Percentiles rank a stretch among this genome's conserved stretches.
phyloP scores from a whole-genome alignment of 2,888 invertebrate genomes.

The Stictocephala bisonia region DNA sequence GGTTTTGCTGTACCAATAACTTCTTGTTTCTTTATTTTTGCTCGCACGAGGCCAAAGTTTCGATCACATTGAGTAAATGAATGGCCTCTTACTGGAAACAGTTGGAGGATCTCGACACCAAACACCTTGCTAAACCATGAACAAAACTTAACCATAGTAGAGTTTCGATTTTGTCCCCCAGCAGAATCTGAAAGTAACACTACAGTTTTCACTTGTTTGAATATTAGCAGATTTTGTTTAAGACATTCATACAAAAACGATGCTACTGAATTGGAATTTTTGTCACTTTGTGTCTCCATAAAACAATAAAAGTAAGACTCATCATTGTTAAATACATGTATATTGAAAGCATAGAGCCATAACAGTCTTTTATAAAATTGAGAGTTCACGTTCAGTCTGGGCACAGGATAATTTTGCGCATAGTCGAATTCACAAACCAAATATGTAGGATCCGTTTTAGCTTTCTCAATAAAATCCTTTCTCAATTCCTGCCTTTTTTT shows the following conservation, averaged over 20 bases:
- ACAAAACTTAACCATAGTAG: constrained; percentile 37
- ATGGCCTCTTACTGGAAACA: constrained; percentile 35
- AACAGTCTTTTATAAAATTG: constrained; percentile 39
- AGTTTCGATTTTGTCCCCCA: constrained; percentile 38
- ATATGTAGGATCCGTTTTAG: constrained; percentile 22
- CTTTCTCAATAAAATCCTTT: constrained; percentile 11
- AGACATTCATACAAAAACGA: constrained; percentile 15
- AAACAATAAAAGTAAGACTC: constrained; percentile 17
- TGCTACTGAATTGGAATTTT: constrained; percentile 6
- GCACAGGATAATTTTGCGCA: constrained; percentile 41
- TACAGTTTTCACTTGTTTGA: too few species aligned
- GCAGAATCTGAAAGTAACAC: constrained; percentile 22
- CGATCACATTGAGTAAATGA: constrained; percentile 35
- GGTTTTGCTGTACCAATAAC: constrained; percentile 41
- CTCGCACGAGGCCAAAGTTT: constrained; percentile 39
- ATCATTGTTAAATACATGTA: constrained; percentile 17
- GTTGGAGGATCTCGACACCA: constrained; percentile 20
- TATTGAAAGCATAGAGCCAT: constrained; percentile 38
- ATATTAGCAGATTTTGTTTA: too few species aligned
- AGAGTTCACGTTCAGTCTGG: constrained; percentile 19
- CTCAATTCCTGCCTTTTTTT: too few species aligned
- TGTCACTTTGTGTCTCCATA: constrained; percentile 4
- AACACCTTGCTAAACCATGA: constrained; percentile 9
- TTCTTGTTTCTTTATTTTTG: constrained; percentile 35
- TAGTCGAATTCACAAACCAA: constrained; percentile 42